Base-by-base conservation (phyloP, 2,113 vertebrate species). In the Bettongia penicillata region DNA sequence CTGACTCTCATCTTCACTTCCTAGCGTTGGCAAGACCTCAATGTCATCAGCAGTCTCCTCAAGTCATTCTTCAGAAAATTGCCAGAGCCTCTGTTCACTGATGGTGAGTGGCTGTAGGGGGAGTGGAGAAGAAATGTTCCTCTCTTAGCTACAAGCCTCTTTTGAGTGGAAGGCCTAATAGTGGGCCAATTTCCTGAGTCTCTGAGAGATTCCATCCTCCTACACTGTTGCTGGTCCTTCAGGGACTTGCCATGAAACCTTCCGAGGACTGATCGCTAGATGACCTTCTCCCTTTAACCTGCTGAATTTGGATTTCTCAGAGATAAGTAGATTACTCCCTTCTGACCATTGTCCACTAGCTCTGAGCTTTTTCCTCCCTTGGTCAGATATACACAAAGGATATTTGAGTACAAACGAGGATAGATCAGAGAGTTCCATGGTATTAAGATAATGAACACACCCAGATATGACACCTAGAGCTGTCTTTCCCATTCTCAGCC, bases 31-130 rank as follows among this genome's bases (percentile, higher is more conserved):
- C 99, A 99, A 98, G 99, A 99, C 96, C 99, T 99, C 97, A 99
- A 99, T 0, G 99, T 99, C 47, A 99, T 99, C 97, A 99, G 99
- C 98, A 99, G 99, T 95, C 98, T 99, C 94, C 98, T 99, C 93
- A 99, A 99, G 96, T 99, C 99, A 91, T 99, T 99, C 98, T 99
- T 99, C 98, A 99, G 99, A 92, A 99, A 99, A 97, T 99, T 99
- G 3, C 99, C 99, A 0, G 99, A 99, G 98, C 99, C 99, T 0
- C 99, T 99, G 31, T 99, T 99, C 98, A 99, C 99, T 0, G 99
- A 99, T 0, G 99, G 99, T 99, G 98, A 99, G 99, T 57, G 2
- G 8, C 1, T 1, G 22, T 7, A 26, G 19, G 1, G 24, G 61
- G 37, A 43, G 2, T 1, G 52, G 90, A 48, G 26, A 53, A 16